Evolutionary conservation across 1,140 invertebrate genomes (phyloP), one percentile per base, ranked within the genome.

Genomic region (Drosophila pseudoananassae): DNA sequence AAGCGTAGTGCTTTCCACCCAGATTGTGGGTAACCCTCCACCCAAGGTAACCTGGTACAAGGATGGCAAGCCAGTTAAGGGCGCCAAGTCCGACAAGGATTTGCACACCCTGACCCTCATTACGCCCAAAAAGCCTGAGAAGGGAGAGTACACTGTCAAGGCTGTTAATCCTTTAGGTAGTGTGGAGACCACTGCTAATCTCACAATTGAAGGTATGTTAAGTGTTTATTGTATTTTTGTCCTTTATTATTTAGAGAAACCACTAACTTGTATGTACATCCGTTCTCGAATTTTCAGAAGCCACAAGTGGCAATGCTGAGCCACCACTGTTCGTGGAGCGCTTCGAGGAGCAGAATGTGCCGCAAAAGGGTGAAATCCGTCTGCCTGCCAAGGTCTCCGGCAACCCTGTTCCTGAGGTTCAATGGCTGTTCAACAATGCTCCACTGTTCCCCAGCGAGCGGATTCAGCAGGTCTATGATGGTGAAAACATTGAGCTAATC

Each of bases 351-450:
- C 92, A 96, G 61, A 95, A 94, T 17, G 96, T 97, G 3, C 95
- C 95, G 46, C 96, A 97, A 90, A 96, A 97, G 74, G 95, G 94
- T 17, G 95, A 95, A 17, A 95, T 98, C 54, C 94, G 93, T 65
- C 92, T 98, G n/a, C 93, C 93, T 43, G 98, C 97, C 12, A 97
- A 96, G 93, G 97, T 99, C 8, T 95, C 94, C 3, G 98, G 98
- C 14, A 96, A 96, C 91, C 98, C 98, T 20, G 94, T 95, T 10
- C 98, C 98, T 3, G 95, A 96, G 91, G 95, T 99, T 5, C 95
- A 94, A 29, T 99, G 98, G 98, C 95, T 97, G 65, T 95, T 95
- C 87, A 97, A 98, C 90, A 98, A 97, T 83, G 95, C 95, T 89
- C 96, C 96, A 38, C 90, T 99, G 8, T 94, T 95, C 53, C 94